Base-by-base conservation (phyloP, 2,888 invertebrate genomes). In the Clanis bilineata region DNA sequence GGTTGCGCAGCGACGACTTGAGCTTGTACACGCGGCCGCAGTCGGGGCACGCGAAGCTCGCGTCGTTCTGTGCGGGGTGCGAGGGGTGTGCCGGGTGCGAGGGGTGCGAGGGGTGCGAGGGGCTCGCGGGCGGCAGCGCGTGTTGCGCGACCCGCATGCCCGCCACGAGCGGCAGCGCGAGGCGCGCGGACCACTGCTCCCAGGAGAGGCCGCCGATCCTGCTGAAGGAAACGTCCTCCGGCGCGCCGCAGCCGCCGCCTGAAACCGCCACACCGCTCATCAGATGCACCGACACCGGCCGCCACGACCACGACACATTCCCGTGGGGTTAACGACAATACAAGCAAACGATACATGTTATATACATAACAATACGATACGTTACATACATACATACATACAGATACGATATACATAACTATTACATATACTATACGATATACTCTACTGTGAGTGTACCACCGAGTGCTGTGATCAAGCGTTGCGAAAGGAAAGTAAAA, bases 1-100 rank as follows among this genome's bases (percentile, higher is more conserved):
- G 96, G 85, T 96, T 96, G 64, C 96, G 93, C 75, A 96, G 90
- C 63, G 97, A 97, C 71, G 96, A 96, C 89, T 97, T 97, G 71
- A 97, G 93, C 85, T 97, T 97, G 91, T 97, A 97, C 66, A 96
- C 95, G 69, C 97, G 94, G 64, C 96, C 96, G 88, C 97, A 97
- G 76, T 96, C 96, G 59, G 95, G 94, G 86, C 96, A 96, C 62
- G 95, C 94, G 93, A 96, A 96, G 78, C 94, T 93, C 68, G 93
- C 93, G 68, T 93, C 94, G 80, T 85, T n/a, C n/a, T n/a, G n/a
- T 93, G 72, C 83, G 77, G 61, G 75, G 69, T 83, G 77, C 62
- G 76, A 70, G 65, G 70, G 74, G 62, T 64, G 63, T 61, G n/a
- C n/a, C 58, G 56, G 41, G 28, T n/a, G n/a, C 93, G 72, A 83